Evolutionary conservation across 1,140 invertebrate genomes (phyloP), one percentile per base, ranked within the genome.

Genomic region (Drosophila orosa): DNA sequence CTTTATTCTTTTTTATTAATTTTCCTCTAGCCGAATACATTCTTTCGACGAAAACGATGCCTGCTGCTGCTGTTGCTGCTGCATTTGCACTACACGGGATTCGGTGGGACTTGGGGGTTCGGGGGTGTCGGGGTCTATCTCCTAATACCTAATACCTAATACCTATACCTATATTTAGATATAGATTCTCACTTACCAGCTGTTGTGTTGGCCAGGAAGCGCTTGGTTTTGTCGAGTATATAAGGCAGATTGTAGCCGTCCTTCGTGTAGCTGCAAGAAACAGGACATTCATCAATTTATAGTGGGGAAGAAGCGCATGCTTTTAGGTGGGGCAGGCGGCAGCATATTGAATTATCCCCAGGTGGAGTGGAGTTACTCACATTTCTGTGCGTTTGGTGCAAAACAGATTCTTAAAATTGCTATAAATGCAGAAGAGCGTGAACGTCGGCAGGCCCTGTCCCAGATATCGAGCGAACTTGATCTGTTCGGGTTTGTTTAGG

Each of bases 341-440:
- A 25, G 61, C 22, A 44, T 44, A 65, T 61, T 61, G 27, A 44
- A 65, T 65, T 65, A 65, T 61, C 27, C n/a, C n/a, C n/a, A n/a
- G n/a, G n/a, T n/a, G 3, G 47, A 48, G 13, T 5, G 25, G 19
- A 40, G 17, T n/a, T 31, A 61, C 91, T 92, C 78, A 92, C 91
- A 90, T 92, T 90, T 92, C 91, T 50, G 90, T 91, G 63, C 91
- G 91, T 90, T 92, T 92, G 54, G 91, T 92, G 86, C 91, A 92
- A 60, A 92, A 92, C 19, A 92, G 75, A 89, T 92, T 92, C 65
- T 92, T 92, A 80, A 92, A 92, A 78, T 92, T 92, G 87, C 91
- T 92, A 89, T 92, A 92, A 92, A 92, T 92, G 91, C 91, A 92
- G 69, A 92, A 92, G 62, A 92, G 91, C 57, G 91, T 92, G 71